Evolutionary conservation across 2,113 vertebrate genomes (phyloP), one percentile per base, ranked within the genome.

Genomic region (Aythya baeri): DNA sequence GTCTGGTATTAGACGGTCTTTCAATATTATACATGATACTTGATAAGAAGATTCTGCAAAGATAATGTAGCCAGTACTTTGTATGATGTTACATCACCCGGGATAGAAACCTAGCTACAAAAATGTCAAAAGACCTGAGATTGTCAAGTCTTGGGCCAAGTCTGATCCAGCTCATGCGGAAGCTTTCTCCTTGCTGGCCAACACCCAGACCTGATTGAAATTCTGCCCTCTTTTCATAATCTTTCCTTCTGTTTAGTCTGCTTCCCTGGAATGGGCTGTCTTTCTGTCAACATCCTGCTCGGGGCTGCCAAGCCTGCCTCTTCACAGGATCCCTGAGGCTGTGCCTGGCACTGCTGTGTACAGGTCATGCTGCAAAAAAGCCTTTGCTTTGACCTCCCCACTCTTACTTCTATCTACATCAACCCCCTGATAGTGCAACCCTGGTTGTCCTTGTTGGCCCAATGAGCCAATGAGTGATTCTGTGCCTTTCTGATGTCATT

Each of bases 281-380:
- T 81, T 78, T 63, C 80, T 88, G 66, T 46, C 84, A 34, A 9
- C 34, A 73, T 25, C 38, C 57, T 71, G 46, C 65, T 38, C 22
- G 26, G 68, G 44, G 36, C 76, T 94, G 63, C 68, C 61, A 83
- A 77, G 17, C 50, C 61, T 59, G 3, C 58, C 54, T 91, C 75
- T 66, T 38, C 3, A 13, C 7, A 0, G 12, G 34, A 21, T 81
- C 52, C 57, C 32, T 0, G 0, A 29, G 54, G 34, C 71, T 79
- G 38, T 91, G 49, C 62, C 66, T 32, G 3, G 26, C 38, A 31
- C 26, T 72, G 23, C 13, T 17, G 38, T 10, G 18, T 13, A 54
- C 54, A n/a, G 34, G 4, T 27, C 20, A 1, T 27, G 50, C 71
- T 92, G 49, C 49, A 52, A 75, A 91, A 31, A 17, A 55, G 20